A percentile compares a stretch with the other conserved stretches of the same genome.
Evolutionary conservation across 37 sponge, comb jelly and placozoan genomes (phyloP).

Genomic region (Beroe forskalii): DNA sequence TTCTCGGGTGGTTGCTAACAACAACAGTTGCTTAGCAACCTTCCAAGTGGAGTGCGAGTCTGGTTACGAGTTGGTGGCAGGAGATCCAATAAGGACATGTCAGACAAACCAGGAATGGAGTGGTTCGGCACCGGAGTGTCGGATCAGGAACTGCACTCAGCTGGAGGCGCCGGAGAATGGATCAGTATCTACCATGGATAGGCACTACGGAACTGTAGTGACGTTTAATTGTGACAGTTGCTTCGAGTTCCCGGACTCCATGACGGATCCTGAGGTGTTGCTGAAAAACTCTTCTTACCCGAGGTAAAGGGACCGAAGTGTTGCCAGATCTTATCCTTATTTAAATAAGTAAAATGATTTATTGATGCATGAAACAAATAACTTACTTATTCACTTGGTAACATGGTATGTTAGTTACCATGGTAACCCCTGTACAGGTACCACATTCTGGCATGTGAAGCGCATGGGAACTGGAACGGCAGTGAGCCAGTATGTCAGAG

Average conservation of each 20-base stretch:
- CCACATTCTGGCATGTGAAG: conserved; percentile 56
- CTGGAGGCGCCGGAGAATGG: conserved; percentile 3
- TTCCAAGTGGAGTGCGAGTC: neutral
- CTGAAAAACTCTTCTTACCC: neutral
- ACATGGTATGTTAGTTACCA: too few species aligned
- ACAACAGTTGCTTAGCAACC: neutral
- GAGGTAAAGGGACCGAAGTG: neutral
- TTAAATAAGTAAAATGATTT: too few species aligned
- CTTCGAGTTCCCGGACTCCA: conserved; percentile 12
- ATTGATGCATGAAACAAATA: too few species aligned
- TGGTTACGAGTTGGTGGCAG: conserved; percentile 41
- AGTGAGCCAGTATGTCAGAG: conserved; percentile 39
- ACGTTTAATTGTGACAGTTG: conserved; percentile 14
- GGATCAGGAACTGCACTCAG: conserved; percentile 34
- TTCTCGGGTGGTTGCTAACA: neutral
- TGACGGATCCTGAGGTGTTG: neutral
- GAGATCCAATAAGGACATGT: conserved; percentile 10
- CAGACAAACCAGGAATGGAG: neutral
- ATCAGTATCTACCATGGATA: neutral
- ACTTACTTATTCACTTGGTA: too few species aligned
- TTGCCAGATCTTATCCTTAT: too few species aligned
- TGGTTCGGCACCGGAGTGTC: conserved; percentile 13
- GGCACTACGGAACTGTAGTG: conserved; percentile 53
- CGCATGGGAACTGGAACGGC: conserved; percentile 57
- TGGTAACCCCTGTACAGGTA: too few species aligned